A percentile compares a stretch with the other conserved stretches of the same genome.
These are phyloP conservation scores for Drosophila parthenogenetica DNA, from an alignment of 2,888 invertebrate species.

Conservation along the genomic window DNA sequence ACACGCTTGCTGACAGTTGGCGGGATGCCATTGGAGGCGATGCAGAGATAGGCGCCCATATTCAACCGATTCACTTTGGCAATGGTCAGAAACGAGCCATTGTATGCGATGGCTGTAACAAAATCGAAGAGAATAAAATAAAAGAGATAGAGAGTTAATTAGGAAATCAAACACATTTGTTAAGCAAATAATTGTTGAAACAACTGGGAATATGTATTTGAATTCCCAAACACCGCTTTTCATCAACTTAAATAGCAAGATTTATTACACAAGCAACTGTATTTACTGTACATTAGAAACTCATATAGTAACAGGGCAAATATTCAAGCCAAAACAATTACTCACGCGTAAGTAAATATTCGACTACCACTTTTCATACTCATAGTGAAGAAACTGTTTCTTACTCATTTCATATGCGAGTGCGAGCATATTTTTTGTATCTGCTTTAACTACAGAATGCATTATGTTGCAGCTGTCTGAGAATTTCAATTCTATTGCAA, in stretches of 20 bases:
- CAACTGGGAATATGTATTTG: constrained; percentile 1
- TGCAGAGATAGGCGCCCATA: constrained; percentile 93
- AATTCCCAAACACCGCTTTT: background rate
- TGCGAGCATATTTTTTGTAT: constrained; percentile 18
- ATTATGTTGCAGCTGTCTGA: constrained; percentile 14
- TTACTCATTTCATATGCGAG: constrained; percentile 37
- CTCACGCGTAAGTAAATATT: constrained; percentile 11
- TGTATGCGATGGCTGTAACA: constrained; percentile 87
- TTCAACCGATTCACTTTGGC: constrained; percentile 90
- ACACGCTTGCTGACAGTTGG: constrained; percentile 92
- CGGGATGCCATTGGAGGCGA: constrained; percentile 93
- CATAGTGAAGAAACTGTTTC: constrained; percentile 11
- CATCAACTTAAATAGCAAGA: background rate
- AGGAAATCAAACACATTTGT: constrained; percentile 33
- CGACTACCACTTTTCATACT: background rate
- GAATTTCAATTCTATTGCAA: constrained; percentile 32
- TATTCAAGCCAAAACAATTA: constrained; percentile 1
- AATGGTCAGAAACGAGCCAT: constrained; percentile 90
- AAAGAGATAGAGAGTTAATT: constrained; percentile 27
- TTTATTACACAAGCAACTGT: background rate
- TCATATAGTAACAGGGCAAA: background rate
- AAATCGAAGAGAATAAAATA: background rate
- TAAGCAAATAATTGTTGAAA: constrained; percentile 22
- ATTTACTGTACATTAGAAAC: background rate
- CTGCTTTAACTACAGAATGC: constrained; percentile 1